These are phyloP conservation scores for Cossypha caffra DNA, from an alignment of 2,797 vertebrate genomes.

Conservation along the genomic window DNA sequence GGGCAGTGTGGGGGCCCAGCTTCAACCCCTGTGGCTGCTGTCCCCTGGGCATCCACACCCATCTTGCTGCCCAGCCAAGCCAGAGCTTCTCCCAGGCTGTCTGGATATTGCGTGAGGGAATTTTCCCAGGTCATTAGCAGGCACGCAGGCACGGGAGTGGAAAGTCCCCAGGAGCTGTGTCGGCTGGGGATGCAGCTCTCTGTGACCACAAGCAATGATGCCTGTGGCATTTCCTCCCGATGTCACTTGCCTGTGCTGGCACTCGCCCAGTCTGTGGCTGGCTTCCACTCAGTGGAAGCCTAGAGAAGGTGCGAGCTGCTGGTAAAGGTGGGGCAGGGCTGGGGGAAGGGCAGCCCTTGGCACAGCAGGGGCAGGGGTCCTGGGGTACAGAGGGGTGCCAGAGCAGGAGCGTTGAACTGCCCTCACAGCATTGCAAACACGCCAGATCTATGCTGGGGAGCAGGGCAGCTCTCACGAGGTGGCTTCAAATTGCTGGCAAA, in stretches of 20 bases:
- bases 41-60: not conserved
- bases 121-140: not conserved
- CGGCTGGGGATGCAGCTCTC: not conserved
- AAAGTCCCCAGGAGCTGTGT: slow-evolving; percentile 44
- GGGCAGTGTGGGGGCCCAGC: not conserved
- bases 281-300: not conserved
- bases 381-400: not conserved
- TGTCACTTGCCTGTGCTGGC: not conserved
- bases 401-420: not conserved
- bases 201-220: not conserved
- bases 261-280: not conserved
- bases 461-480: accelerated
- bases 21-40: not conserved
- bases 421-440: accelerated
- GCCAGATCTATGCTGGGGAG: not conserved
- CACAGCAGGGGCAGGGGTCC: not conserved
- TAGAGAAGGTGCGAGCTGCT: not conserved
- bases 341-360: not conserved
- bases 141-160: not conserved
- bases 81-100: not conserved
- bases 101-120: not conserved
- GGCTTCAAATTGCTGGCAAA: not conserved
- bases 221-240: not conserved
- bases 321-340: not conserved
- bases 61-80: not conserved